phyloP scores from a whole-genome alignment of 2,888 invertebrate genomes.

The Xylocampa areola region DNA sequence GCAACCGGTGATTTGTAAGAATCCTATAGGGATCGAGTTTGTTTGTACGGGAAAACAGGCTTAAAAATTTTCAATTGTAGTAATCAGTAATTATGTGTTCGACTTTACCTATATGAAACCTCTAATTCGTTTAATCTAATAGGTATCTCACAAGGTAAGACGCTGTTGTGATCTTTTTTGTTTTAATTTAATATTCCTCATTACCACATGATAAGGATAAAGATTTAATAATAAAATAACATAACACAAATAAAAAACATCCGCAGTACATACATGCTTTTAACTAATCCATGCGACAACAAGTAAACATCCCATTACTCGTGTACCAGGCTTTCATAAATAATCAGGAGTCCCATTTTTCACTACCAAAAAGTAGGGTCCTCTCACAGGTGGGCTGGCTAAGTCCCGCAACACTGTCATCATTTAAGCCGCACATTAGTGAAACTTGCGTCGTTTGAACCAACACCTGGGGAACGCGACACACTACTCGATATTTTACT shows the following conservation, averaged over 20 bases:
- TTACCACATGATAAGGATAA: too few species aligned
- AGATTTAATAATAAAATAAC: too few species aligned
- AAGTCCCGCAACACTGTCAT: slow-evolving; percentile 83
- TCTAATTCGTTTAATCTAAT: slow-evolving; percentile 1
- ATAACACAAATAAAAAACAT: too few species aligned
- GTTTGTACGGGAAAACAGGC: slow-evolving; percentile 73
- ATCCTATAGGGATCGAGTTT: slow-evolving; percentile 77
- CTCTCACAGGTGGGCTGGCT: slow-evolving; percentile 58
- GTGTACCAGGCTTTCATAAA: slow-evolving; percentile 42
- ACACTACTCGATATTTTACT: slow-evolving; percentile 84
- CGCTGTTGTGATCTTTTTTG: not conserved
- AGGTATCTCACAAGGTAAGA: too few species aligned
- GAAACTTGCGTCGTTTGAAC: slow-evolving; percentile 86
- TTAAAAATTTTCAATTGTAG: slow-evolving; percentile 72
- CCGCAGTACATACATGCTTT: too few species aligned
- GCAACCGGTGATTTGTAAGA: slow-evolving; percentile 84
- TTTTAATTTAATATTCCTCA: too few species aligned
- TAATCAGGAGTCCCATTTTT: slow-evolving; percentile 56
- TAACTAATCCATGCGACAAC: slow-evolving; percentile 20
- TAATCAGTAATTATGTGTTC: slow-evolving; percentile 54
- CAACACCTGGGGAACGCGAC: slow-evolving; percentile 81
- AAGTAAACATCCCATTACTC: slow-evolving; percentile 42
- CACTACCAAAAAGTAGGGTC: slow-evolving; percentile 56
- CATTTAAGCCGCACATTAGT: slow-evolving; percentile 88
- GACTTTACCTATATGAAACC: slow-evolving; percentile 18